Conservation (phyloP, 1,140 invertebrate species). For the Meteorus sp. region DNA sequence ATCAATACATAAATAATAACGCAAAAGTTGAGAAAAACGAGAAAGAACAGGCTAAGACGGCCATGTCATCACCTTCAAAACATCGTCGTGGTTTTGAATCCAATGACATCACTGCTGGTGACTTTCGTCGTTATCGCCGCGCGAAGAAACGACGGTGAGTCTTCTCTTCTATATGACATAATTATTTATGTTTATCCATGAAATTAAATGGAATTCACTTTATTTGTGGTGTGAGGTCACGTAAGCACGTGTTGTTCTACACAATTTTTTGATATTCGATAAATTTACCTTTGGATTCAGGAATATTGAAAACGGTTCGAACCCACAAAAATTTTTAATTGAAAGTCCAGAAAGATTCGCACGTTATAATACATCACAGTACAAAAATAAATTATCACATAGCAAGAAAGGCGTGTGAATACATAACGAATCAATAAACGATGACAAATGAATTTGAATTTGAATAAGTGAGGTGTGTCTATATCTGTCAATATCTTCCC, state of each 20-base stretch:
- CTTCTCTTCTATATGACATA: too few relatives aligned
- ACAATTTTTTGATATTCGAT: too few relatives aligned
- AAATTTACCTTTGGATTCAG: too few relatives aligned
- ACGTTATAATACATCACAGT: too few relatives aligned
- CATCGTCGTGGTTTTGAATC: slow-evolving; percentile 52
- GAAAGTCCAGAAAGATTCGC: too few relatives aligned
- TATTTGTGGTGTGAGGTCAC: slow-evolving; percentile 2
- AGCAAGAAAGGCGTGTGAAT: too few relatives aligned
- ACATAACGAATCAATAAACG: too few relatives aligned
- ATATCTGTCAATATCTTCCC: background rate
- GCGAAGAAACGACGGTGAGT: slow-evolving; percentile 53
- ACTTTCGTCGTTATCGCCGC: slow-evolving; percentile 51
- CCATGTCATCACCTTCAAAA: slow-evolving; percentile 51
- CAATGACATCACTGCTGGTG: slow-evolving; percentile 45
- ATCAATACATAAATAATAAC: slow-evolving; percentile 24
- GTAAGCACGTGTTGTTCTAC: background rate
- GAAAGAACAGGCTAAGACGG: slow-evolving; percentile 40
- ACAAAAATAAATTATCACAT: too few relatives aligned
- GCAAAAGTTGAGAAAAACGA: slow-evolving; percentile 33
- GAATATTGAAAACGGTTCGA: too few relatives aligned
- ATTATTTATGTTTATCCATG: background rate
- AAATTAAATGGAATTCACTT: background rate
- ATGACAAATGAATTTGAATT: too few relatives aligned
- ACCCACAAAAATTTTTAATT: too few relatives aligned
- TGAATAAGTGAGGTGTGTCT: background rate